Evolutionary conservation across 2,797 vertebrate species (phyloP).

Genomic region (Diplodus puntazzo): DNA sequence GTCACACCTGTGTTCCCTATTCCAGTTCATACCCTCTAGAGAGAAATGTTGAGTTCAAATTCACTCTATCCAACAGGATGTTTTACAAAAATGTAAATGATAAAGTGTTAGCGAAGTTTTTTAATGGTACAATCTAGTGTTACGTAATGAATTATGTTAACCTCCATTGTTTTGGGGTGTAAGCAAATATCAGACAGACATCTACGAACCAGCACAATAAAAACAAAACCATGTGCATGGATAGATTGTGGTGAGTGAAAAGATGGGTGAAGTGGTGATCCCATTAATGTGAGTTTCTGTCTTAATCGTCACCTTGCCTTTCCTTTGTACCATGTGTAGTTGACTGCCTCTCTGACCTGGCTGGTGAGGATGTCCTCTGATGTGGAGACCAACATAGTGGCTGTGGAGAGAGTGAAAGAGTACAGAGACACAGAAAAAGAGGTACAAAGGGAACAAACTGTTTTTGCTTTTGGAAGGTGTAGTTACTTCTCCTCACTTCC

Average conservation of each 20-base stretch:
- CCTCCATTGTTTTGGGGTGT: background rate
- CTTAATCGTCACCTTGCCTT: no score
- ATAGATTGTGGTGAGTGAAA: background rate
- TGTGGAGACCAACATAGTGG: slow-evolving; percentile 96
- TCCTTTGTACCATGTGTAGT: slow-evolving; percentile 38
- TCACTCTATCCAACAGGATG: background rate
- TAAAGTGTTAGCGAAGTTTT: background rate
- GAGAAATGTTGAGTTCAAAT: background rate
- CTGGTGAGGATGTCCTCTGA: slow-evolving; percentile 97
- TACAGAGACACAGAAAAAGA: slow-evolving; percentile 93
- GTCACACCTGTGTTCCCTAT: background rate
- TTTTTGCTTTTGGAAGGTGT: no score
- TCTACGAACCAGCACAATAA: background rate
- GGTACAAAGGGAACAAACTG: slow-evolving; percentile 76
- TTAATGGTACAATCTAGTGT: no score
- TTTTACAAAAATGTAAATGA: background rate
- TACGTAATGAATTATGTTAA: no score
- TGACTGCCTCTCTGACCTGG: slow-evolving; percentile 88
- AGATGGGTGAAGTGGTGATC: no score
- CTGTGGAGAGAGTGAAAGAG: slow-evolving; percentile 94
- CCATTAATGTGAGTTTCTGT: background rate
- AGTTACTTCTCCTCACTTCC: no score
- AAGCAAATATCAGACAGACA: background rate
- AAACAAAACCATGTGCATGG: background rate
- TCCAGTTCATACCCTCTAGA: background rate